These are phyloP conservation scores for Platerodrilus igneus DNA, from an alignment of 2,888 invertebrate genomes.

Conservation along the genomic window DNA sequence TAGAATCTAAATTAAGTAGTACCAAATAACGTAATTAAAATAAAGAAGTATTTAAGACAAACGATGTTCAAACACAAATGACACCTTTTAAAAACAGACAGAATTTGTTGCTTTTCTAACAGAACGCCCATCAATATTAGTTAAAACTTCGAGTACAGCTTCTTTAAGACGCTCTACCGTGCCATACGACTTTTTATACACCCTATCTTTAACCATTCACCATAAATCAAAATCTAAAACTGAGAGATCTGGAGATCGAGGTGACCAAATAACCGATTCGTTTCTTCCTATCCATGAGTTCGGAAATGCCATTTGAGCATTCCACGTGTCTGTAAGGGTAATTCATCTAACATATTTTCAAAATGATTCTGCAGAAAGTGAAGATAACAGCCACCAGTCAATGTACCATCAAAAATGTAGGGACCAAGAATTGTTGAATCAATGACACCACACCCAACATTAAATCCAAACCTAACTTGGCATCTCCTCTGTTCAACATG, in stretches of 20 bases:
- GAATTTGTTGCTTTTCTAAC: too few relatives aligned
- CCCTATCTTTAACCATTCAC: slow-evolving; percentile 5
- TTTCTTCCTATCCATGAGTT: slow-evolving; percentile 3
- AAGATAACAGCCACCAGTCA: slow-evolving; percentile 3
- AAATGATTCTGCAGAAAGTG: slow-evolving; percentile 7
- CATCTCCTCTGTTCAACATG: slow-evolving; percentile 1
- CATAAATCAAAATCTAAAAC: slow-evolving; percentile 4
- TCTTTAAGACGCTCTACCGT: too few relatives aligned
- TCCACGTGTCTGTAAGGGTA: slow-evolving; percentile 6
- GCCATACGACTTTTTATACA: too few relatives aligned
- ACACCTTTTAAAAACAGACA: too few relatives aligned
- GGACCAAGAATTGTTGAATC: slow-evolving; percentile 9
- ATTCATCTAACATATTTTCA: slow-evolving; percentile 5
- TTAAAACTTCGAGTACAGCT: too few relatives aligned
- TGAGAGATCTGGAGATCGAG: slow-evolving; percentile 1
- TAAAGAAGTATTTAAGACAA: too few relatives aligned
- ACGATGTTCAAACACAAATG: too few relatives aligned
- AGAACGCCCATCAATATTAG: too few relatives aligned
- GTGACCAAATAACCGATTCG: not conserved
- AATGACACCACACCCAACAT: slow-evolving; percentile 5
- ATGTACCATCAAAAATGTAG: slow-evolving; percentile 8
- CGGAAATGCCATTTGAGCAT: slow-evolving; percentile 4
- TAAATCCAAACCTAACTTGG: slow-evolving; percentile 2
- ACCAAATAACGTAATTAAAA: too few relatives aligned
- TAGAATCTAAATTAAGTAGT: too few relatives aligned